phyloP scores from a whole-genome alignment of 2,888 invertebrate species.

The Lucinisca nassula region DNA sequence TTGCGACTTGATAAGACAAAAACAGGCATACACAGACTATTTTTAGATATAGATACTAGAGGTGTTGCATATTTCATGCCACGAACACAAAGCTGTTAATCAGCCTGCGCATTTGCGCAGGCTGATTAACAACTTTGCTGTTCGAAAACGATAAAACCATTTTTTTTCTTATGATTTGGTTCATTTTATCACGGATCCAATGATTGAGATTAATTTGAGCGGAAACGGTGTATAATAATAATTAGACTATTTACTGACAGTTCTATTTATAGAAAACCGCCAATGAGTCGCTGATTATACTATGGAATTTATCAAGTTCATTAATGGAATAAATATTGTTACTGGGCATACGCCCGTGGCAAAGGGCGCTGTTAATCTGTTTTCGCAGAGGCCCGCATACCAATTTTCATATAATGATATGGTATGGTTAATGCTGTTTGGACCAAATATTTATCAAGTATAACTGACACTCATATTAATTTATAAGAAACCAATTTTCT shows the following conservation, averaged over 20 bases:
- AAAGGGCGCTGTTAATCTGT: neutral
- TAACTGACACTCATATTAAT: neutral
- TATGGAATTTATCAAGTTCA: neutral
- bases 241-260: slow-evolving; percentile 12
- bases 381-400: neutral
- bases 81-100: too few relatives aligned
- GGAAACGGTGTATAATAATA: slow-evolving; percentile 12
- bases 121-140: too few relatives aligned
- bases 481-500: neutral
- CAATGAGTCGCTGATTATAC: neutral
- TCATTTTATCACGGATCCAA: too few relatives aligned
- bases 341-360: neutral
- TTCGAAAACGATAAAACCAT: too few relatives aligned
- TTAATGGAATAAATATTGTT: neutral
- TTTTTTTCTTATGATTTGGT: too few relatives aligned
- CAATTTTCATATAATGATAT: neutral
- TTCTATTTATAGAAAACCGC: neutral
- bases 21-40: too few relatives aligned
- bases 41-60: too few relatives aligned
- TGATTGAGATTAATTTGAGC: neutral
- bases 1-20: too few relatives aligned
- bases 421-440: neutral
- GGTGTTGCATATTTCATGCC: too few relatives aligned
- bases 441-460: neutral
- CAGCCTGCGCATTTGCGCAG: too few relatives aligned